Percentiles rank a stretch among this genome's conserved stretches.
These are phyloP conservation scores for Eupithecia subumbrata DNA, from an alignment of 2,888 invertebrate genomes.

Conservation along the genomic window DNA sequence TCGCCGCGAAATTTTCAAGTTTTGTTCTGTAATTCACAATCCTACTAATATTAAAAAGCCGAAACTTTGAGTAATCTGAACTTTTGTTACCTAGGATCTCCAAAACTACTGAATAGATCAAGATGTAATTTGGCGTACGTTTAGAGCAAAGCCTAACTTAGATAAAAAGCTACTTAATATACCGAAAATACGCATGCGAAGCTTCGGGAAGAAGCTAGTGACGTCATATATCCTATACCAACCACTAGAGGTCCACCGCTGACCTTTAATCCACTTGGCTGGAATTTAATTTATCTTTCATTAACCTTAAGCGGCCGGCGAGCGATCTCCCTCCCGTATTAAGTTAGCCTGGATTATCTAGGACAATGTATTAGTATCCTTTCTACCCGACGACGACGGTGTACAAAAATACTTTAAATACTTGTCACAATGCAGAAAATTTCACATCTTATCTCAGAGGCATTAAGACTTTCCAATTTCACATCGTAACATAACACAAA, in stretches of 20 bases:
- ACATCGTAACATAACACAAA: not conserved
- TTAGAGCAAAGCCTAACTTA: too few species aligned
- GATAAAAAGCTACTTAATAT: too few species aligned
- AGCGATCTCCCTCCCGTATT: slow-evolving; percentile 2
- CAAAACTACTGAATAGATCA: too few species aligned
- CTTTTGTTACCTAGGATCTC: too few species aligned
- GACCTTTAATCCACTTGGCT: slow-evolving; percentile 11
- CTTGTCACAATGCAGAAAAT: not conserved
- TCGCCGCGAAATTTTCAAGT: too few species aligned
- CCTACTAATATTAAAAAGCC: too few species aligned
- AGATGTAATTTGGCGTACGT: too few species aligned
- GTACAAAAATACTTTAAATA: not conserved
- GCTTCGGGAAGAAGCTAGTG: too few species aligned
- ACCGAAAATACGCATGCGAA: too few species aligned
- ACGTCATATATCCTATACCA: not conserved
- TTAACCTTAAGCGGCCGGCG: slow-evolving; percentile 3
- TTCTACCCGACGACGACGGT: not conserved
- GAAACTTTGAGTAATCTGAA: too few species aligned
- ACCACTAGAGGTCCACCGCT: not conserved
- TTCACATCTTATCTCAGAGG: not conserved
- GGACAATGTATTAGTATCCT: slow-evolving; percentile 4
- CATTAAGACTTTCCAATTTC: not conserved
- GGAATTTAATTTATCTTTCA: slow-evolving; percentile 11
- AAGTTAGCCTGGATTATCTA: slow-evolving; percentile 12
- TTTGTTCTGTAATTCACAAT: too few species aligned